Evolutionary conservation across 2,113 vertebrate species (phyloP).

Genomic region (Lagenorhynchus albirostris): DNA sequence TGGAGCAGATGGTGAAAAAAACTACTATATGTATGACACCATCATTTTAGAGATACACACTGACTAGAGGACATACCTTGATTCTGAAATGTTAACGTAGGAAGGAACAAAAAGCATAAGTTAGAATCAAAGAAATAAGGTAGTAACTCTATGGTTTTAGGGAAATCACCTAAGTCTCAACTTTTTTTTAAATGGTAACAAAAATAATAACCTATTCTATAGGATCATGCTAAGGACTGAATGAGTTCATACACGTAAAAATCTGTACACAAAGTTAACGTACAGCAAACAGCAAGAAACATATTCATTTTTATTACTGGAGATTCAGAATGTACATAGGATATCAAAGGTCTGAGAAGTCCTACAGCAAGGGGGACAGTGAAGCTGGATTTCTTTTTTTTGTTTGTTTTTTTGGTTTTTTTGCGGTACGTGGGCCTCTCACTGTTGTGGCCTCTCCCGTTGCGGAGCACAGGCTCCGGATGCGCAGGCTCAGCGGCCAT

Average conservation of each 20-base stretch:
- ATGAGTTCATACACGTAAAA: not conserved
- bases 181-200: not conserved
- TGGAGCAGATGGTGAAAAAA: not conserved
- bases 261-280: not conserved
- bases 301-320: not conserved
- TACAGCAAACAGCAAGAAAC: not conserved
- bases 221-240: not conserved
- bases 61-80: not conserved
- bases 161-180: not conserved
- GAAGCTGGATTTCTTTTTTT: not conserved
- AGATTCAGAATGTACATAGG: no score
- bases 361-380: not conserved
- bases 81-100: not conserved
- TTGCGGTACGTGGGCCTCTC: no score
- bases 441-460: no score
- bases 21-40: not conserved
- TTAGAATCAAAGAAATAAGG: not conserved
- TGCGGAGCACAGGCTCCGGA: no score
- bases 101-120: not conserved
- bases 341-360: not conserved
- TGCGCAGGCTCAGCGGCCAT: fast-evolving
- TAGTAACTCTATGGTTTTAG: not conserved
- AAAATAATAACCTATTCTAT: not conserved
- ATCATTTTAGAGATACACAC: not conserved
- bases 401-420: no score